Base-by-base conservation (phyloP, 2,797 vertebrate genomes). In the Apogon talboti region DNA sequence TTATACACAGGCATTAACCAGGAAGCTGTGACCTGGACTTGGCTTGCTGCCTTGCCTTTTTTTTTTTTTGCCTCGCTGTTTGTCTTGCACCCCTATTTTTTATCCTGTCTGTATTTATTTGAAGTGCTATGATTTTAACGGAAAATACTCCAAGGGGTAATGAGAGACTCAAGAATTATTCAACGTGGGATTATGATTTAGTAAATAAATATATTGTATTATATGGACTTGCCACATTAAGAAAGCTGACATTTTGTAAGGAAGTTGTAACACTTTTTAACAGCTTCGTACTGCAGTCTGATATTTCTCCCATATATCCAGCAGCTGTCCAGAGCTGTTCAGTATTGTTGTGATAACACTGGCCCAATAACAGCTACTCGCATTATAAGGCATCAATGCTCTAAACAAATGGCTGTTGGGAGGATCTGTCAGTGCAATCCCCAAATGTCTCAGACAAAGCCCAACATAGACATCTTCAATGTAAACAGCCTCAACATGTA, bases 391-490 rank as follows among this genome's bases (percentile, higher is more conserved):
- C 1, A 1, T 2, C 0, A 0, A 0, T 1, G 0, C 0, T 18
- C 0, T 37, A 44, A 93, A 93, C 19, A 71, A 0, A 0, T 48
- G 49, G 13, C 3, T 0, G 2, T 0, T 10, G 1, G 8, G 83
- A 48, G 90, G 59, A 60, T 80, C 0, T 0, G 66, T 86, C 1
- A 81, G 14, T 0, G 0, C 0, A 3, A 94, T 6, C 1, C 86
- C 78, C 41, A 92, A 1, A 0, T 85, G 57, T 6, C 18, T 73
- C 73, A 94, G 61, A 64, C 93, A 93, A 14, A 93, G 7, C 0
- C 92, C 94, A 44, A 93, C 49, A 9, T 92, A 95, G 0, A 75
- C 80, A 0, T 95, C 94, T 51, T 95, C 94, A 63, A 94, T 92
- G 53, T 87, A 84, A 41, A 93, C 0, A 0, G 86, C 66, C 1